These are phyloP conservation scores for Zelleria hepariella DNA, from an alignment of 2,888 invertebrate genomes.

Conservation along the genomic window DNA sequence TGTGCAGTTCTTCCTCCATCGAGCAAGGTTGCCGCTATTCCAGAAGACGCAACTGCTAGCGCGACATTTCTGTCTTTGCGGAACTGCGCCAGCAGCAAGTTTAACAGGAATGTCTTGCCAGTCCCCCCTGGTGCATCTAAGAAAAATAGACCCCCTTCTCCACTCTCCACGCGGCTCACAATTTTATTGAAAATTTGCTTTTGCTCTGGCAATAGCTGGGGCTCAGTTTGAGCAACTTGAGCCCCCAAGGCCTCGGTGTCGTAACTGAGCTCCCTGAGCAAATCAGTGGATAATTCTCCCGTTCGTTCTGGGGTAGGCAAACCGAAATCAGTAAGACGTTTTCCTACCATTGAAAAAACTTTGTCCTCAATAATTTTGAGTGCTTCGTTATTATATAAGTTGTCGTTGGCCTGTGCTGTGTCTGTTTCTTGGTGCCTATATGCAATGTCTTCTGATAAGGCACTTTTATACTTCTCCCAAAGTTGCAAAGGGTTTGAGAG, in stretches of 20 bases:
- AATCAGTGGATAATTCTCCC: constrained; percentile 8
- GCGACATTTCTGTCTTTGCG: not conserved
- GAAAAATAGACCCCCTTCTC: not conserved
- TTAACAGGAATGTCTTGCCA: constrained; percentile 3
- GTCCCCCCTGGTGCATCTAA: constrained; percentile 7
- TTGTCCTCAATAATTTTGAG: not conserved
- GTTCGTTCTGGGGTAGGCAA: constrained; percentile 1
- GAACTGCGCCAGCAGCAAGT: constrained; percentile 5
- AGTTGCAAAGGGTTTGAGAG: constrained; percentile 11
- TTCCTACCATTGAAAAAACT: not conserved
- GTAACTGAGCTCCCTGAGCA: constrained; percentile 13
- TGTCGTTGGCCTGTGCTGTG: not conserved
- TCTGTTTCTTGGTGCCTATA: not conserved
- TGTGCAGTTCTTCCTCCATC: constrained; percentile 22
- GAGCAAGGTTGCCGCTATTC: constrained; percentile 18
- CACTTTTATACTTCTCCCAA: constrained; percentile 7
- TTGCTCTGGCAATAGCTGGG: constrained; percentile 12
- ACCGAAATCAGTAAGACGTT: not conserved
- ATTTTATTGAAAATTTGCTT: constrained; percentile 9
- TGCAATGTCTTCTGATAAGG: constrained; percentile 9
- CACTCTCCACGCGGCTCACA: not conserved
- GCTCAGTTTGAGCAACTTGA: constrained; percentile 14
- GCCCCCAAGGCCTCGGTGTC: constrained; percentile 10
- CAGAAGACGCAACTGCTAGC: constrained; percentile 14
- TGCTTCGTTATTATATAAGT: not conserved